phyloP scores from a whole-genome alignment of 35 echinoderm and acorn worm species.

The Ophioderma brevispina region DNA sequence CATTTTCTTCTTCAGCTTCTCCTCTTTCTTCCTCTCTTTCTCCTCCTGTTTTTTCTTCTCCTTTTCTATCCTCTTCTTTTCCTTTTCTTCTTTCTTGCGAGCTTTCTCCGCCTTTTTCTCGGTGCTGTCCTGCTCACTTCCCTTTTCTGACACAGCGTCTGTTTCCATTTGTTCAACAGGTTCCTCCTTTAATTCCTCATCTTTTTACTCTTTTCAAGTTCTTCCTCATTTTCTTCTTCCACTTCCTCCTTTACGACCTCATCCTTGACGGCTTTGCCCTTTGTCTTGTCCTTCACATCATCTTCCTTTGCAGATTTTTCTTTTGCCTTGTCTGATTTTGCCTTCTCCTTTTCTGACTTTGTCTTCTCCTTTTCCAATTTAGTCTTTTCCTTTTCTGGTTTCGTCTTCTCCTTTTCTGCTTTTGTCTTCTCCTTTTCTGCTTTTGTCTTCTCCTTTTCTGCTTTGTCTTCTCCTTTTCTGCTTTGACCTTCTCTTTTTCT shows the following conservation, averaged over 20 bases:
- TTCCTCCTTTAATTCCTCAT: background rate
- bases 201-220: background rate
- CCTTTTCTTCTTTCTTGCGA: constrained; percentile 28
- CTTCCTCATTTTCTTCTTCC: background rate
- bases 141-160: background rate
- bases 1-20: constrained; percentile 66
- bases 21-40: constrained; percentile 72
- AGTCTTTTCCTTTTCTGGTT: constrained; percentile 17
- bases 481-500: constrained; percentile 24
- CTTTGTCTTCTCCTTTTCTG: background rate
- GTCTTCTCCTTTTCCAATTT: background rate
- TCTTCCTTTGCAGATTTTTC: constrained; percentile 43
- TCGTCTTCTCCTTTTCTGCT: constrained; percentile 45
- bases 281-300: constrained; percentile 46
- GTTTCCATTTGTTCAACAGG: background rate
- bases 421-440: constrained; percentile 43
- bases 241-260: background rate
- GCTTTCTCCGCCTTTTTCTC: background rate
- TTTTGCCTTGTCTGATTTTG: constrained; percentile 23
- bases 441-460: constrained; percentile 41
- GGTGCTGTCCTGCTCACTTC: background rate
- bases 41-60: constrained; percentile 68
- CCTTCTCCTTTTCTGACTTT: constrained; percentile 42
- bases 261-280: background rate
- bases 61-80: constrained; percentile 52